phyloP scores from a whole-genome alignment of 2,888 invertebrate species.

The Beris morrisii region DNA sequence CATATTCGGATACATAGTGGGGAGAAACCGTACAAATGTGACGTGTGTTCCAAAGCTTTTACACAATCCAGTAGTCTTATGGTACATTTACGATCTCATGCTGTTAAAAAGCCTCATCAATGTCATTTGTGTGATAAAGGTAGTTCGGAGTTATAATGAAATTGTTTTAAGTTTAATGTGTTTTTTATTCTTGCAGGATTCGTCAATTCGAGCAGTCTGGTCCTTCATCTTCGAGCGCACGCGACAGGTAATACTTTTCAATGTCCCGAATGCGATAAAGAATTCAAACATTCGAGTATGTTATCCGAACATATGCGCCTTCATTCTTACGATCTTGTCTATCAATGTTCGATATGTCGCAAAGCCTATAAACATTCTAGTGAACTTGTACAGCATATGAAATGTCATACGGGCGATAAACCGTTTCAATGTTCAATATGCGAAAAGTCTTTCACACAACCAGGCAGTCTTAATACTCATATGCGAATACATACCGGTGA shows the following conservation, averaged over 20 bases:
- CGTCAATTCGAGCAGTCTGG: slow-evolving; percentile 52
- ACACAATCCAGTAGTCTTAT: slow-evolving; percentile 56
- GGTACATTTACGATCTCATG: slow-evolving; percentile 55
- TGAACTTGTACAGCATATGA: slow-evolving; percentile 57
- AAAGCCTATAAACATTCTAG: slow-evolving; percentile 52
- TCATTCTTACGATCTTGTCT: slow-evolving; percentile 54
- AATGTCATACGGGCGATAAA: slow-evolving; percentile 56
- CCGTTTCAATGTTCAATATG: slow-evolving; percentile 56
- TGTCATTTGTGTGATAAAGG: slow-evolving; percentile 55
- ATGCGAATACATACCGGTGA: slow-evolving; percentile 56
- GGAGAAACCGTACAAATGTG: slow-evolving; percentile 56
- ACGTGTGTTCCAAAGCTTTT: slow-evolving; percentile 55
- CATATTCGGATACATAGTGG: slow-evolving; percentile 56
- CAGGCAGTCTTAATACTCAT: slow-evolving; percentile 55
- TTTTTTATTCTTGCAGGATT: slow-evolving; percentile 44
- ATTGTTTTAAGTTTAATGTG: slow-evolving; percentile 6
- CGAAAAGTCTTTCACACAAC: slow-evolving; percentile 56
- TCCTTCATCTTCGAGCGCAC: slow-evolving; percentile 52
- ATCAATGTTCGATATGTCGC: slow-evolving; percentile 54
- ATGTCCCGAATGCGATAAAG: slow-evolving; percentile 54
- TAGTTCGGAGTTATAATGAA: slow-evolving; percentile 24
- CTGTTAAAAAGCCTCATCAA: slow-evolving; percentile 54
- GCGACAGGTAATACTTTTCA: slow-evolving; percentile 48
- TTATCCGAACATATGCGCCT: slow-evolving; percentile 55
- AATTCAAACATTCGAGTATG: slow-evolving; percentile 54